Evolutionary conservation across 2,113 vertebrate genomes (phyloP), one percentile per base, ranked within the genome.

Genomic region (Okapia johnstoni): DNA sequence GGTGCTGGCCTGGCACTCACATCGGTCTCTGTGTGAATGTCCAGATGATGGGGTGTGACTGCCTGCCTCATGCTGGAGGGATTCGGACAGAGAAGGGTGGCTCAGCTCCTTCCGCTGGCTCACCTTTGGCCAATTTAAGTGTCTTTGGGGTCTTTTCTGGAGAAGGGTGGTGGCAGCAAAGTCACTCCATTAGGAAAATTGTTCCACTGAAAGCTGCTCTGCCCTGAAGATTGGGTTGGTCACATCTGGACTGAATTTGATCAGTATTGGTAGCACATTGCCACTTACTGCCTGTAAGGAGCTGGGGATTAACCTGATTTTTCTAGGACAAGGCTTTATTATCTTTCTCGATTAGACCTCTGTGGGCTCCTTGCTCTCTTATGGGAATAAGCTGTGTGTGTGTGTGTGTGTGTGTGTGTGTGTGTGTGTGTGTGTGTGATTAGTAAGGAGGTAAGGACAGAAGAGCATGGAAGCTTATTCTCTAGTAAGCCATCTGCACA

Each of bases 341-440:
- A 57, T 94, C 86, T 96, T 94, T 36, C 33, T 94, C 57, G 15
- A 93, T 83, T 70, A 95, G 36, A 63, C 36, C 28, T 79, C 63
- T 15, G 43, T 85, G 81, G 54, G 54, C 11, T 90, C 46, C 85
- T 58, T 46, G 11, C 50, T 70, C 43, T 85, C 33, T 60, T 66
- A 60, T 81, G 43, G 43, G 46, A 93, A 85, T 90, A 85, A 85
- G 9, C 3, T 43, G 0, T 40, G n/a, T 6, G 30, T n/a, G n/a
- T 5, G 48, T 28, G n/a, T n/a, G 30, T n/a, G 6, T 6, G 16
- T 46, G 33, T 57, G 57, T 30, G 55, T 14, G 9, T 43, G n/a
- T 50, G 43, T 25, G 26, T 46, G 16, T 5, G 40, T 19, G 1
- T 30, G 2, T 13, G 10, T 1, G 43, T 21, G 46, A 14, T 83